These are phyloP conservation scores for Notechis scutatus DNA, from an alignment of 2,113 vertebrate genomes.

Conservation along the genomic window DNA sequence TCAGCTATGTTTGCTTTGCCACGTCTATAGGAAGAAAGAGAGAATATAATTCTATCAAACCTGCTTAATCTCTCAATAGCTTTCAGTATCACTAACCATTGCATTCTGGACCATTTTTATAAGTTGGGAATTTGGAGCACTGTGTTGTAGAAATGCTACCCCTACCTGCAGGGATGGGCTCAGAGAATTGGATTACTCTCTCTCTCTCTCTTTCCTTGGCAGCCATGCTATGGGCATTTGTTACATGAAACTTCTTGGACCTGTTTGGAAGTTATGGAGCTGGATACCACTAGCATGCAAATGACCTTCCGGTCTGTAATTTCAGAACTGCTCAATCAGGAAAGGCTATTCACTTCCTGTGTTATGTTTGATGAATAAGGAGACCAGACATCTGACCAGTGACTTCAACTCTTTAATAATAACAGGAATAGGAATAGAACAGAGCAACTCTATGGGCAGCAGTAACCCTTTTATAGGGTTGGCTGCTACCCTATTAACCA, in stretches of 20 bases:
- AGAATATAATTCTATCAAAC: background rate
- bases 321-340: background rate
- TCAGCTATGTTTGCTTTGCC: background rate
- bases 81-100: background rate
- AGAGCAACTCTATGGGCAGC: no score
- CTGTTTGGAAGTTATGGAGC: background rate
- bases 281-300: background rate
- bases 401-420: no score
- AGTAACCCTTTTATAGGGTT: no score
- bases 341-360: background rate
- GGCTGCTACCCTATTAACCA: no score
- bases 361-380: no score
- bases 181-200: background rate
- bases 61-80: background rate
- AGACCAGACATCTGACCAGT: no score
- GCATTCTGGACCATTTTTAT: background rate
- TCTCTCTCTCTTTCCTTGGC: background rate
- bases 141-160: background rate
- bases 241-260: background rate
- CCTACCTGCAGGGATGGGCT: background rate
- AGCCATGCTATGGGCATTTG: background rate
- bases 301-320: background rate
- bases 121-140: background rate
- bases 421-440: no score
- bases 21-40: background rate